A percentile compares a stretch with the other conserved stretches of the same genome.
These are phyloP conservation scores for Amiota minor DNA, from an alignment of 2,888 invertebrate genomes.

Conservation along the genomic window DNA sequence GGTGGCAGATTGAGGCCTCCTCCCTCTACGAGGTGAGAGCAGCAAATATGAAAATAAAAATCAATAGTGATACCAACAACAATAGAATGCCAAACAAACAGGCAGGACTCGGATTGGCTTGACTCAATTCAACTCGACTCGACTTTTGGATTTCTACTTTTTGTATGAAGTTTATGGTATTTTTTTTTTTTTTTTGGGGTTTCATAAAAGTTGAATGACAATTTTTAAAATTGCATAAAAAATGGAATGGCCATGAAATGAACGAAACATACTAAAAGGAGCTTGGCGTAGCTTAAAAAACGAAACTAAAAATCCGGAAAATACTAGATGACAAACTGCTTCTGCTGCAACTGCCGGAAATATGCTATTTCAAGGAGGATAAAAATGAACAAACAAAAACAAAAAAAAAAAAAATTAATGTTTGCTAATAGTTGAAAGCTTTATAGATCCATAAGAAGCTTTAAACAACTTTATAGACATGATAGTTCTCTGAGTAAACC, in stretches of 20 bases:
- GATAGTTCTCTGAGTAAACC: too few relatives aligned
- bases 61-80: background rate
- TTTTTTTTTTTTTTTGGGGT: background rate
- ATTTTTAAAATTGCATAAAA: conserved; percentile 15
- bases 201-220: conserved; percentile 5
- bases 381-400: too few relatives aligned
- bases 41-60: background rate
- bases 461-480: too few relatives aligned
- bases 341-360: conserved; percentile 59
- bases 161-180: background rate
- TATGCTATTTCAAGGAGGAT: conserved; percentile 47
- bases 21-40: too few relatives aligned
- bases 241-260: background rate
- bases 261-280: background rate
- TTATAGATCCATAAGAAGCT: too few relatives aligned
- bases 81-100: too few relatives aligned
- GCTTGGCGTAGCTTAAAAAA: conserved; percentile 27
- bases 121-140: background rate
- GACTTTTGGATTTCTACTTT: background rate
- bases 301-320: conserved; percentile 59
- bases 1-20: background rate
- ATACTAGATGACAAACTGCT: conserved; percentile 61
- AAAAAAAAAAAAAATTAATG: too few relatives aligned
- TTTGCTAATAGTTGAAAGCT: too few relatives aligned
- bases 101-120: background rate